Conservation (phyloP, 2,113 vertebrate species). For the Capra hircus region DNA sequence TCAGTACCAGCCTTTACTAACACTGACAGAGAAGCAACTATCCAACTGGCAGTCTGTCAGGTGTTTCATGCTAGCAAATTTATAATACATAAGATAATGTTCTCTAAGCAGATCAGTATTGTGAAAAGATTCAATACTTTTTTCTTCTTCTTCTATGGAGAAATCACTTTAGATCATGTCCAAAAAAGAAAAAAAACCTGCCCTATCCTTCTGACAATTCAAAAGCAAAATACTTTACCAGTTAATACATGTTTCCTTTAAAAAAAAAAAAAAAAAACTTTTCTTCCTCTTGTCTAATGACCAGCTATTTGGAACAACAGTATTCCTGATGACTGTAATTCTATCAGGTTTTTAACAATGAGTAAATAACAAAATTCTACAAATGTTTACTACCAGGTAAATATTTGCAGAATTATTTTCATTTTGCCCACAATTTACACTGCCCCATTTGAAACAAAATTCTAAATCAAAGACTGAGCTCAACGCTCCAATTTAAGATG, state of each 20-base stretch:
- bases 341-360: background rate
- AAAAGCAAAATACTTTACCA: conserved; percentile 1
- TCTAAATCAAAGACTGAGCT: background rate
- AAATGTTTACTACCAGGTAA: background rate
- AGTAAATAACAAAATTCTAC: conserved; percentile 4
- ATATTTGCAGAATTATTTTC: background rate
- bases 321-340: background rate
- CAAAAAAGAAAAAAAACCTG: background rate
- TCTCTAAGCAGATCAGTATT: background rate
- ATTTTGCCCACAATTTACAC: background rate
- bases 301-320: background rate
- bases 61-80: background rate
- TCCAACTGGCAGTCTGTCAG: background rate
- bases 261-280: background rate
- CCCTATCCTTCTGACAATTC: background rate
- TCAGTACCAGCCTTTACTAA: background rate
- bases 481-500: background rate
- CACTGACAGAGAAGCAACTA: background rate
- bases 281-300: background rate
- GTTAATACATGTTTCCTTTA: background rate
- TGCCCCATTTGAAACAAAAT: background rate
- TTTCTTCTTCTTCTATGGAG: background rate
- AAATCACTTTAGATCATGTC: background rate
- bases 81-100: background rate
- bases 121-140: background rate